phyloP scores from a whole-genome alignment of 1,140 invertebrate species.

The Calosoma granatense region DNA sequence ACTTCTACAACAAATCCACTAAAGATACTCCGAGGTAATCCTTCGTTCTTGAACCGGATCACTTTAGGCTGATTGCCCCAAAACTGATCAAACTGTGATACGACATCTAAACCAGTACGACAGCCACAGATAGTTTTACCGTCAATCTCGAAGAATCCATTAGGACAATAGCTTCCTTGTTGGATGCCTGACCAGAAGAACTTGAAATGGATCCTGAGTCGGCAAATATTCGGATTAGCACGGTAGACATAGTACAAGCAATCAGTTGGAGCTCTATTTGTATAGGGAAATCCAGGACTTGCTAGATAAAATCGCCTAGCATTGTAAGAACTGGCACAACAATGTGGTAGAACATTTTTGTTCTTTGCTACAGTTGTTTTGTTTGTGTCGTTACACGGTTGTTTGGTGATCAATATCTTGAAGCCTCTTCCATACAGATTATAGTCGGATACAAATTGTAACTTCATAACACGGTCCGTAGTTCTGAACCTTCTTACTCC shows the following conservation, averaged over 20 bases:
- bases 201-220: constrained; percentile 40
- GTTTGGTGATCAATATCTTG: constrained; percentile 39
- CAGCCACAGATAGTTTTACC: constrained; percentile 46
- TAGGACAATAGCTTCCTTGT: constrained; percentile 32
- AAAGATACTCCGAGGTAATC: too few species aligned
- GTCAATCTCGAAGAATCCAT: constrained; percentile 43
- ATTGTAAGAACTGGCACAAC: constrained; percentile 37
- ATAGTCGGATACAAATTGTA: constrained; percentile 22
- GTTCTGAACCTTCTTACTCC: constrained; percentile 36
- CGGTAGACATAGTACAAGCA: constrained; percentile 42
- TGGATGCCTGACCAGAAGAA: constrained; percentile 42
- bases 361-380: constrained; percentile 19
- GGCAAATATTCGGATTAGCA: constrained; percentile 36
- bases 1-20: constrained; percentile 44
- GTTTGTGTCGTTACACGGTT: constrained; percentile 29
- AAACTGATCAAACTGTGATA: constrained; percentile 23
- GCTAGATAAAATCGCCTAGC: constrained; percentile 38
- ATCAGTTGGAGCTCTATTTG: constrained; percentile 26
- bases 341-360: constrained; percentile 25
- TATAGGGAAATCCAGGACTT: constrained; percentile 45
- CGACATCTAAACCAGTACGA: constrained; percentile 37
- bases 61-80: constrained; percentile 30
- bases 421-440: constrained; percentile 34
- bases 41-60: constrained; percentile 28
- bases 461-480: constrained; percentile 30